A percentile compares a stretch with the other conserved stretches of the same genome.
phyloP scores from a whole-genome alignment of 2,113 vertebrate genomes.

The Oncorhynchus tshawytscha region DNA sequence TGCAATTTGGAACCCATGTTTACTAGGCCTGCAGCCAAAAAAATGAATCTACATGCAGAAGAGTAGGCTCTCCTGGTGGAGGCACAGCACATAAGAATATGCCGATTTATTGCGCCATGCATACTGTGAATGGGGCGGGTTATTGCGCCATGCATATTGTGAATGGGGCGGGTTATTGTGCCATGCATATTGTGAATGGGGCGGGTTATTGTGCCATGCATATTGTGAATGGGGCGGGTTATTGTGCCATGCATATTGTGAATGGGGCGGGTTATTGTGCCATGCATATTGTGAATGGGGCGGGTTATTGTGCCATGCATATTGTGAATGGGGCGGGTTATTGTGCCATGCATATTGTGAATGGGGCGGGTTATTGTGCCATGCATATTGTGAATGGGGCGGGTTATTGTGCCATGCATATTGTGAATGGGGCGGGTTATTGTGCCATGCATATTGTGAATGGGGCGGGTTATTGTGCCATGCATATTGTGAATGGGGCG shows the following conservation, averaged over 20 bases:
- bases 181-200: too few species aligned
- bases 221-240: neutral
- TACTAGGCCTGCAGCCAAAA: neutral
- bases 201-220: slow-evolving; percentile 1
- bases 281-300: too few species aligned
- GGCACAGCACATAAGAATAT: neutral
- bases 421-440: neutral
- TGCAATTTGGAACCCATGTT: neutral
- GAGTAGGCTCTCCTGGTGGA: neutral
- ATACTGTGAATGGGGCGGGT: neutral
- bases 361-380: slow-evolving; percentile 2
- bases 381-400: too few species aligned
- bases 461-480: neutral
- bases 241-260: neutral
- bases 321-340: neutral
- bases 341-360: neutral
- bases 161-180: slow-evolving; percentile 2
- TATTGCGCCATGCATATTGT: neutral
- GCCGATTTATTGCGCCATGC: neutral
- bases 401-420: slow-evolving; percentile 1
- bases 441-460: neutral
- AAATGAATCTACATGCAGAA: slow-evolving; percentile 4
- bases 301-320: slow-evolving; percentile 1
- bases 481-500: neutral
- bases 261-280: slow-evolving; percentile 2